Base-by-base conservation (phyloP, 2,113 vertebrate species). In the Coturnix japonica region DNA sequence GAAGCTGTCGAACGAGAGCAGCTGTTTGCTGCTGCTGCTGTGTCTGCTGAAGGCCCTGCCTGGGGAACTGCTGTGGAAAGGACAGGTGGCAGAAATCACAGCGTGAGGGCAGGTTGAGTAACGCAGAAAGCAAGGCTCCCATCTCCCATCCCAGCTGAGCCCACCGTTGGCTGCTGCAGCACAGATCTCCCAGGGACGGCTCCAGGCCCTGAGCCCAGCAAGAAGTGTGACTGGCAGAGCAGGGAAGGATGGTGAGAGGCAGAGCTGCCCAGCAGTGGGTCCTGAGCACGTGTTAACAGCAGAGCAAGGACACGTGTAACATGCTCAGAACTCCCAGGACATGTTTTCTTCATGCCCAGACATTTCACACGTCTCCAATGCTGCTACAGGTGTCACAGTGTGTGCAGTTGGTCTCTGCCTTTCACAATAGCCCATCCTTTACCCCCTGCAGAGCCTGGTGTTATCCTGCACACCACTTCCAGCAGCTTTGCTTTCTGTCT, bases 11-110 rank as follows among this genome's bases (percentile, higher is more conserved):
- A 85, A 97, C 97, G 85, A 98, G 93, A 19, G 96, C 97, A 0
- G 97, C 97, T 0, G 96, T 98, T 96, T 98, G 98, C 21, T 98
- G 98, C 25, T 98, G 98, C 92, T 98, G 97, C 94, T 98, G 97
- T 0, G 97, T 97, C 95, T 98, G 98, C 57, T 98, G 98, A 70
- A 97, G 69, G 85, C 97, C 98, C 84, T 95, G 97, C 81, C 97
- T 92, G 12, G 97, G 94, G 10, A 98, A 97, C 98, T 98, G 97
- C 98, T 98, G 97, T n/a, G 92, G 97, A 77, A 94, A 94, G 25
- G 89, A 89, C 4, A 73, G 87, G 30, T 67, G 79, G 23, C 31
- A 30, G 43, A 22, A 26, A 11, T 3, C n/a, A 11, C 6, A 7
- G 43, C 6, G 1, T n/a, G 0, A 28, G 54, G 1, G n/a, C 28